These are phyloP conservation scores for Rutilus rutilus DNA, from an alignment of 2,113 vertebrate species.

Conservation along the genomic window DNA sequence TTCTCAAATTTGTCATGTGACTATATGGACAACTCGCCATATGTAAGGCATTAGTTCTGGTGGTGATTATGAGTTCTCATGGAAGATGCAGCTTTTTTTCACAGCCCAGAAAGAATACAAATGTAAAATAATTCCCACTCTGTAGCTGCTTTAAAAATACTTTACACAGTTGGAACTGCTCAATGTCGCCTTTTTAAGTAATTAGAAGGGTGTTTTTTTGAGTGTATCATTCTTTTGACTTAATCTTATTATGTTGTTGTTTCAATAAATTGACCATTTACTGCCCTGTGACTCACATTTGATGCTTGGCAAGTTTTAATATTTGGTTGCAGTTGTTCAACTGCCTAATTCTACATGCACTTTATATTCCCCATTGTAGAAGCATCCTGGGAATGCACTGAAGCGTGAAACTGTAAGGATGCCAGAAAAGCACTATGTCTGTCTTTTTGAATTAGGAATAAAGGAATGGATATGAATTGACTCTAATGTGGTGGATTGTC, in stretches of 20 bases:
- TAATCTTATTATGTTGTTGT: background rate
- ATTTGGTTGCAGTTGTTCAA: background rate
- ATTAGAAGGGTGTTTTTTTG: background rate
- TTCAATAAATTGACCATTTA: background rate
- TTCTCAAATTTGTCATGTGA: background rate
- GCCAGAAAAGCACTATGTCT: slow-evolving; percentile 33
- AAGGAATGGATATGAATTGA: slow-evolving; percentile 13
- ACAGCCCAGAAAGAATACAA: too few species aligned
- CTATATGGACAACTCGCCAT: too few species aligned
- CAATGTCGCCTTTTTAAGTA: background rate
- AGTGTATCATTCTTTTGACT: background rate
- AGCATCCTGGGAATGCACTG: background rate
- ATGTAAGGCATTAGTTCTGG: too few species aligned
- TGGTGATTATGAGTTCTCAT: too few species aligned
- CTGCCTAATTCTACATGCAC: slow-evolving; percentile 6
- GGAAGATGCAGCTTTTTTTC: too few species aligned
- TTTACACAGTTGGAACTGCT: background rate
- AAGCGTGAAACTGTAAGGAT: background rate
- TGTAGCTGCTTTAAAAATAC: background rate
- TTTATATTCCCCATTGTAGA: background rate
- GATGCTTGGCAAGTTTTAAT: slow-evolving; percentile 1
- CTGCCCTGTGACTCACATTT: background rate
- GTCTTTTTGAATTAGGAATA: slow-evolving; percentile 20
- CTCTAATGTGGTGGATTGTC: slow-evolving; percentile 25
- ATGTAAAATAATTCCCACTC: background rate